Evolutionary conservation across 2,888 invertebrate genomes (phyloP).

Genomic region (Loripinus fragilis): DNA sequence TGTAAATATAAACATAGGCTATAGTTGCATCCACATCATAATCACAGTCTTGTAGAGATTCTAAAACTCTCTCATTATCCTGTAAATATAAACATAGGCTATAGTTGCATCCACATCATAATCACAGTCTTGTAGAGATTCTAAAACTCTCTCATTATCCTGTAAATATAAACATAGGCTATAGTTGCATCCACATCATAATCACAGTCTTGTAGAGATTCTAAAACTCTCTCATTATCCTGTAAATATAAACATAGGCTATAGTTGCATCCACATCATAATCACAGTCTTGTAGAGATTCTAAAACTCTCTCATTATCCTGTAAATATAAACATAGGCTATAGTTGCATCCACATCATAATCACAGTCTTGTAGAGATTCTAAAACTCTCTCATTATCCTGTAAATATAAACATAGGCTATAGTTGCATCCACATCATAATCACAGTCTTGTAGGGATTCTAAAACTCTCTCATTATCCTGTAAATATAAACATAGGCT

Average conservation of each 20-base stretch:
- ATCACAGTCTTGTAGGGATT: conserved; percentile 69
- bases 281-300: conserved; percentile 69
- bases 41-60: conserved; percentile 69
- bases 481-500: conserved; percentile 62
- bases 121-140: conserved; percentile 69
- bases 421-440: conserved; percentile 77
- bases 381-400: conserved; percentile 68
- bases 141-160: conserved; percentile 68
- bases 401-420: conserved; percentile 62
- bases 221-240: conserved; percentile 68
- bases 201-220: conserved; percentile 69
- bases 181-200: conserved; percentile 77
- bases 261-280: conserved; percentile 77
- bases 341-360: conserved; percentile 77
- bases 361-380: conserved; percentile 69
- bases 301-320: conserved; percentile 68
- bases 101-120: conserved; percentile 77
- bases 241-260: conserved; percentile 62
- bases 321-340: conserved; percentile 62
- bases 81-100: conserved; percentile 62
- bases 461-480: conserved; percentile 68
- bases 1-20: conserved; percentile 62
- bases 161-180: conserved; percentile 62
- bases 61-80: conserved; percentile 68
- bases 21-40: conserved; percentile 77